Evolutionary conservation across 2,113 vertebrate species (phyloP).

Genomic region (Sorex fumeus): DNA sequence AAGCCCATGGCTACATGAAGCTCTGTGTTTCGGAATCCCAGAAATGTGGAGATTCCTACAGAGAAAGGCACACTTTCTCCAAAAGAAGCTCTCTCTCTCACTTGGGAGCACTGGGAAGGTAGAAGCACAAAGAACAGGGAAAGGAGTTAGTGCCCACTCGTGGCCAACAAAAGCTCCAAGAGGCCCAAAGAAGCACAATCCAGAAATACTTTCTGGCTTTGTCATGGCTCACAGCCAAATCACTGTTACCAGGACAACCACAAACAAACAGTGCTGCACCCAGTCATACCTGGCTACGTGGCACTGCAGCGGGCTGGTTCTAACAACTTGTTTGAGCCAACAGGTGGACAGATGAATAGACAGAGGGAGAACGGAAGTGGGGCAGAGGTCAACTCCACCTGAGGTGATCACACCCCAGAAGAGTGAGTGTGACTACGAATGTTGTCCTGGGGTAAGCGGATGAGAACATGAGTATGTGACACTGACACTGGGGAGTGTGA

Average conservation of each 20-base stretch:
- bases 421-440: not conserved
- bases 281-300: conserved; percentile 30
- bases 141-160: not conserved
- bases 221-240: not conserved
- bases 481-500: no score
- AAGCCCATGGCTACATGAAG: no score
- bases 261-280: conserved; percentile 78
- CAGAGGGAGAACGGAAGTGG: not conserved
- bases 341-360: not conserved
- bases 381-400: no score
- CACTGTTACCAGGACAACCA: conserved; percentile 59
- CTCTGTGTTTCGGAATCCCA: no score
- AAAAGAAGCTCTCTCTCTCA: not conserved
- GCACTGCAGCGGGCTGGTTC: not conserved
- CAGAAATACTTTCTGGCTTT: not conserved
- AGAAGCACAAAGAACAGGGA: not conserved
- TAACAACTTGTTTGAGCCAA: not conserved
- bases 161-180: not conserved
- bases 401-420: not conserved
- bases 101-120: no score
- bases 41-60: not conserved
- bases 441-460: fast-evolving
- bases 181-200: not conserved
- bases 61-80: no score
- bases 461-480: not conserved